Percentiles rank a stretch among this genome's conserved stretches.
Evolutionary conservation across 2,888 invertebrate genomes (phyloP).

Genomic region (Anoncus sp.): DNA sequence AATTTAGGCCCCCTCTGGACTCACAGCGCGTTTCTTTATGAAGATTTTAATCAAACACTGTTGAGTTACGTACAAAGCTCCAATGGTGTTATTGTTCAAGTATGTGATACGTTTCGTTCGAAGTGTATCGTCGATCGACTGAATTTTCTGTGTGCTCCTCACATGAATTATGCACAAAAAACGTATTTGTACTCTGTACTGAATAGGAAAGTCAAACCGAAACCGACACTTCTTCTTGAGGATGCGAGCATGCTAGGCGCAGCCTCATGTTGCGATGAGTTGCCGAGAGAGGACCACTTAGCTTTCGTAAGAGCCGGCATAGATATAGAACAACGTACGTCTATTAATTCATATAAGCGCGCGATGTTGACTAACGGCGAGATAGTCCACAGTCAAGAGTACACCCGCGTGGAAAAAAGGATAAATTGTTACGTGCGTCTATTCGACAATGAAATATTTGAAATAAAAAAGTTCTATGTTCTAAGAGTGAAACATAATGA

Average conservation of each 20-base stretch:
- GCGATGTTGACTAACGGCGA: slow-evolving; percentile 23
- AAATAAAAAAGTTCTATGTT: slow-evolving; percentile 48
- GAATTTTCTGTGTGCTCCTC: not conserved
- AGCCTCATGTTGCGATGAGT: slow-evolving; percentile 5
- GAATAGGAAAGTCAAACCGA: slow-evolving; percentile 2
- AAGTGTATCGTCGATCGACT: too few relatives aligned
- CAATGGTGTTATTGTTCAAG: slow-evolving; percentile 46
- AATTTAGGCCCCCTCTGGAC: slow-evolving; percentile 62
- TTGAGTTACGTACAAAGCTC: slow-evolving; percentile 46
- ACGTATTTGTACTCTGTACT: slow-evolving; percentile 1
- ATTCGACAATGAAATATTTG: slow-evolving; percentile 33
- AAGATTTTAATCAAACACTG: slow-evolving; percentile 55
- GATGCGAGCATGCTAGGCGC: too few relatives aligned
- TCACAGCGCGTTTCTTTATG: slow-evolving; percentile 58
- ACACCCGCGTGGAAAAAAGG: slow-evolving; percentile 49
- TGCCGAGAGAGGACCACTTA: slow-evolving; percentile 27
- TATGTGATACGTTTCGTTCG: slow-evolving; percentile 21
- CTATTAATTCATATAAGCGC: not conserved
- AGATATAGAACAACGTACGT: slow-evolving; percentile 1
- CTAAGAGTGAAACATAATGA: not conserved
- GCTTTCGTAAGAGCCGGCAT: slow-evolving; percentile 32
- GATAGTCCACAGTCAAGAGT: slow-evolving; percentile 23
- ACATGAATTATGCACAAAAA: not conserved
- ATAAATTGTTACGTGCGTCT: slow-evolving; percentile 47
- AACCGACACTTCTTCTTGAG: too few relatives aligned